Evolutionary conservation across 1,140 invertebrate genomes (phyloP), one percentile per base, ranked within the genome.

Genomic region (Drosophila mojavensis): DNA sequence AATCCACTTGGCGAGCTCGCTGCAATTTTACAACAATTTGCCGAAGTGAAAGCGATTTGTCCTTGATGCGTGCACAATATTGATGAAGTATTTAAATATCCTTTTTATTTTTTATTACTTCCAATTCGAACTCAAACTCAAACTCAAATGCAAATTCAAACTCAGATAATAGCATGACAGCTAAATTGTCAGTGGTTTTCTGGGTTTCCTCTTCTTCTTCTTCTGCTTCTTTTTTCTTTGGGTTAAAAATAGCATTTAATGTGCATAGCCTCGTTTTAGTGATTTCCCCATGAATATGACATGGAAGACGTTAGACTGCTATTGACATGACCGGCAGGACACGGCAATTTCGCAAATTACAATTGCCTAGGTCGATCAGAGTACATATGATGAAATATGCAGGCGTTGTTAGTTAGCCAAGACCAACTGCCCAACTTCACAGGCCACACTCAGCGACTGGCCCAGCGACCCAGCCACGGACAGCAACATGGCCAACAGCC

Each of bases 291-390:
- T 86, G 68, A 86, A 82, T 68, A 60, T 73, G 70, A 83, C 86
- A 86, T 82, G 83, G 65, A 83, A 74, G 65, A 55, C 75, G 59
- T 78, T 82, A 24, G 20, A 24, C 20, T 24, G 20, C 20, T 24
- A 24, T 24, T 24, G 20, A 24, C 20, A 24, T 24, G 20, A 24
- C 20, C 20, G 20, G 20, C 20, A 24, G 79, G 71, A 71, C 79
- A 83, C 81, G 83, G 82, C 79, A 86, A 85, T 78, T 69, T 86
- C 74, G 82, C 82, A 88, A 86, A 86, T 86, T 88, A 88, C 82
- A 88, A 86, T 88, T 83, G 83, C 79, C 73, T 70, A 68, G 79
- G 81, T 88, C 82, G 82, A 82, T 85, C 83, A 64, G 54, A 72
- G 54, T 50, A 65, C 69, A 78, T 75, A 67, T 78, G 65, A 88